Percentiles rank a stretch among this genome's conserved stretches.
Evolutionary conservation across 2,888 invertebrate genomes (phyloP).

Genomic region (Nipponacmea schrenckii): DNA sequence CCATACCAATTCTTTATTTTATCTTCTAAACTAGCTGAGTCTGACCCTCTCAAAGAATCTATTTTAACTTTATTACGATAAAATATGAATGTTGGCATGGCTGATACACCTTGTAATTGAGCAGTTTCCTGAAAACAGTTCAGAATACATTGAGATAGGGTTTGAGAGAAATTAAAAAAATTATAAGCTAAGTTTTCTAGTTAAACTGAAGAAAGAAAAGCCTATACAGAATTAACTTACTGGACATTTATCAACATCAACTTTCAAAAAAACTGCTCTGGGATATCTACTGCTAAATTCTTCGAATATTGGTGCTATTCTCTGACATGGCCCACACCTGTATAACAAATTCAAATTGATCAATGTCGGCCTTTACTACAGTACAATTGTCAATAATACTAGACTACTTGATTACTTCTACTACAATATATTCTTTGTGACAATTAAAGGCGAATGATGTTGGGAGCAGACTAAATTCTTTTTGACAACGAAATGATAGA

Average conservation of each 20-base stretch:
- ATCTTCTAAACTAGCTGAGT: conserved; percentile 82
- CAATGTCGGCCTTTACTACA: too few species aligned
- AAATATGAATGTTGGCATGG: conserved; percentile 98
- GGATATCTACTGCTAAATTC: conserved; percentile 88
- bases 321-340: conserved; percentile 97
- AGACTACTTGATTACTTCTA: too few species aligned
- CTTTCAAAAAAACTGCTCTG: conserved; percentile 89
- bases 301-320: conserved; percentile 92
- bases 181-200: background rate
- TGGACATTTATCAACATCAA: conserved; percentile 85
- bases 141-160: too few species aligned
- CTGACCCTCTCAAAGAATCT: conserved; percentile 88
- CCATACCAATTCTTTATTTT: conserved; percentile 82
- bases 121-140: conserved; percentile 77
- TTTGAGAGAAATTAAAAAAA: too few species aligned
- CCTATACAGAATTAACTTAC: conserved; percentile 70
- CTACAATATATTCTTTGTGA: too few species aligned
- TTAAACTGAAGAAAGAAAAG: background rate
- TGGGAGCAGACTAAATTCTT: too few species aligned
- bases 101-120: conserved; percentile 85
- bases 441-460: too few species aligned
- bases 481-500: too few species aligned
- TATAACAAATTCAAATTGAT: conserved; percentile 33
- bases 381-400: too few species aligned
- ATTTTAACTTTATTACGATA: conserved; percentile 78